These are phyloP conservation scores for Oncorhynchus gorbuscha DNA, from an alignment of 2,113 vertebrate species.

Conservation along the genomic window DNA sequence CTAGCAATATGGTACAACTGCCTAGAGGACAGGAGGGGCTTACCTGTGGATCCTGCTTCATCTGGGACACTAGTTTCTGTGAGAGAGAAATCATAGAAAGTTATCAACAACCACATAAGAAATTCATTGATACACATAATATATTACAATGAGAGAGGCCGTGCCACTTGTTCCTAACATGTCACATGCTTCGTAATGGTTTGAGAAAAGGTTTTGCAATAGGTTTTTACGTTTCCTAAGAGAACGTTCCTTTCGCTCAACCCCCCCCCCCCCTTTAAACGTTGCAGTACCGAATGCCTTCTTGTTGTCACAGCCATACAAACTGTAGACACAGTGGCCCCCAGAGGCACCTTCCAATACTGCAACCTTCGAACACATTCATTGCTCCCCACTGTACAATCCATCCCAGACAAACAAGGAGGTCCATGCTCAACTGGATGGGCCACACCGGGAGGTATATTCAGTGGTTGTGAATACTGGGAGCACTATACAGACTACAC, in stretches of 20 bases:
- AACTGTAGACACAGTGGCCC: too few species aligned
- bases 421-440: too few species aligned
- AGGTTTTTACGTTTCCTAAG: background rate
- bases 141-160: background rate
- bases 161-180: background rate
- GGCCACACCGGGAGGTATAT: too few species aligned
- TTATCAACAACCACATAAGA: background rate
- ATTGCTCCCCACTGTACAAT: too few species aligned
- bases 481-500: too few species aligned
- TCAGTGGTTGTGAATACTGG: too few species aligned
- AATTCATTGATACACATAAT: background rate
- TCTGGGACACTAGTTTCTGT: constrained; percentile 87
- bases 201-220: background rate
- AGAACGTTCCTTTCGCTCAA: background rate
- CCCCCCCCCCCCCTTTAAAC: background rate
- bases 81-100: constrained; percentile 32
- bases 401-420: too few species aligned
- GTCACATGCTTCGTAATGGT: too few species aligned
- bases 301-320: too few species aligned
- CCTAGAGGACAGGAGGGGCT: constrained; percentile 29
- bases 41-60: constrained; percentile 90
- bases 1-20: background rate
- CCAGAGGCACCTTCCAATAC: too few species aligned
- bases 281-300: background rate
- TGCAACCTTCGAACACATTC: too few species aligned